A percentile compares a stretch with the other conserved stretches of the same genome.
These are phyloP conservation scores for Actinia equina DNA, from an alignment of 64 coral and sea anemone genomes.

Conservation along the genomic window DNA sequence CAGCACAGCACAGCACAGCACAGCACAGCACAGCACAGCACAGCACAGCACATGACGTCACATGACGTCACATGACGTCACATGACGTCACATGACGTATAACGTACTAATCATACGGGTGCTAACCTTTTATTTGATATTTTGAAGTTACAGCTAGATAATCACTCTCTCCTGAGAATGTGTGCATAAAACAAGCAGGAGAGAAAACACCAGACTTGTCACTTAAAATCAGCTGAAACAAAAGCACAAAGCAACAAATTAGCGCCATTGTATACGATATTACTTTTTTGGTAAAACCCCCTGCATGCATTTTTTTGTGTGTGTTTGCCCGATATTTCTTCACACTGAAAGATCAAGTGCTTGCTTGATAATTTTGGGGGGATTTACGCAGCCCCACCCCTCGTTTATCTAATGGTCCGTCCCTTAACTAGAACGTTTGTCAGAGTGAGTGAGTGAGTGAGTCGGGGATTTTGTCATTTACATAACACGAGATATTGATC, in stretches of 20 bases:
- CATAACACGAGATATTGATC: too few species aligned
- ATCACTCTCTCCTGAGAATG: constrained; percentile 71
- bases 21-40: not conserved
- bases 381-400: too few species aligned
- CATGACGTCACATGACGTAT: not conserved
- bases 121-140: constrained; percentile 83
- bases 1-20: not conserved
- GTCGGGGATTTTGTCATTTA: too few species aligned
- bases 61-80: not conserved
- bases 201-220: constrained; percentile 88
- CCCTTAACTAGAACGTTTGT: too few species aligned
- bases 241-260: not conserved
- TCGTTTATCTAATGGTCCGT: too few species aligned
- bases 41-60: not conserved
- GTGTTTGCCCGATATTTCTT: too few species aligned
- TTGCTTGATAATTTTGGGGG: too few species aligned
- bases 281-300: too few species aligned
- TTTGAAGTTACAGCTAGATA: constrained; percentile 65
- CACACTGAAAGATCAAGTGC: too few species aligned
- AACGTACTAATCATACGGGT: not conserved
- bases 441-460: too few species aligned
- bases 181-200: constrained; percentile 94
- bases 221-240: constrained; percentile 73
- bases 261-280: too few species aligned
- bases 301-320: too few species aligned